Conservation (phyloP, 2,797 vertebrate species). For the Pitangus sulphuratus region DNA sequence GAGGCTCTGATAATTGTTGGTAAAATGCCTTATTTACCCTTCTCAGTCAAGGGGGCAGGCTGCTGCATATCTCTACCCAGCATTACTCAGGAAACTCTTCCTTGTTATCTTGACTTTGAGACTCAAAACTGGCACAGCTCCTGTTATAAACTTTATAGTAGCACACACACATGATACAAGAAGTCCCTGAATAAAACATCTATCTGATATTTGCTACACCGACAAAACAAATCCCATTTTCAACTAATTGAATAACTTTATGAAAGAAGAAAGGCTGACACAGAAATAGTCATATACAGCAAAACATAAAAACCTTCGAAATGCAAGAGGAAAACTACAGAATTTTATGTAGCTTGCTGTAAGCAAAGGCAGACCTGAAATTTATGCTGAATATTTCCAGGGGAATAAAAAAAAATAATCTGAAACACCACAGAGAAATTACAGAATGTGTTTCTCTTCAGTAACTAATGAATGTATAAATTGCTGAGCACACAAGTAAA, state of each 20-base stretch:
- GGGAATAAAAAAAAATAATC: neutral
- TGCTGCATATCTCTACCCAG: neutral
- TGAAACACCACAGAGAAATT: neutral
- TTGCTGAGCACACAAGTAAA: neutral
- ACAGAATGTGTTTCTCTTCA: neutral
- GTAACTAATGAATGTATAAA: neutral
- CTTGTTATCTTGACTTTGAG: neutral
- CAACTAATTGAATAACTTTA: neutral
- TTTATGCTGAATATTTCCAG: neutral
- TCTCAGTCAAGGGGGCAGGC: neutral
- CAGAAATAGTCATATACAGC: neutral
- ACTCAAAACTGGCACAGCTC: neutral
- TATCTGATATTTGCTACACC: neutral
- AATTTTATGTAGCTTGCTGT: neutral
- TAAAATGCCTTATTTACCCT: neutral
- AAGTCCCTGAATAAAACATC: neutral
- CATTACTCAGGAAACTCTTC: neutral
- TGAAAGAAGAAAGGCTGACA: neutral
- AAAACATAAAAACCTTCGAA: neutral
- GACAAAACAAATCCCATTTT: neutral
- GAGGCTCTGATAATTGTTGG: neutral
- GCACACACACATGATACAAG: fast-evolving
- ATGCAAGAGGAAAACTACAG: neutral
- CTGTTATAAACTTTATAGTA: neutral
- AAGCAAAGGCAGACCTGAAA: neutral